Base-by-base conservation (phyloP, 1,140 invertebrate species). In the Drosophila tropicalis region DNA sequence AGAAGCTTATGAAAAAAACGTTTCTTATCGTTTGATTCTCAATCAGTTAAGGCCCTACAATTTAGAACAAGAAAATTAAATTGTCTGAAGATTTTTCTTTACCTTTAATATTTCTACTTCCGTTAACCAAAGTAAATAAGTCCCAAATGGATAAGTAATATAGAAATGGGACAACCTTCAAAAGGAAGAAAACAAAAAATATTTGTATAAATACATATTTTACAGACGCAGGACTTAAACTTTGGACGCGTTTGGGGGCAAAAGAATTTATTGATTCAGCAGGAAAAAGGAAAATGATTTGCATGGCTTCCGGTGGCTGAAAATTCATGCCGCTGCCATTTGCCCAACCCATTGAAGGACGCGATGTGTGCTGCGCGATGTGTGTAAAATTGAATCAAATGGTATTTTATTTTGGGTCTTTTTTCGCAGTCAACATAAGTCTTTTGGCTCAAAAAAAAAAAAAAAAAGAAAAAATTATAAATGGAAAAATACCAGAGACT, bases 341-440 rank as follows among this genome's bases (percentile, higher is more conserved):
- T 22, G 9, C 69, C 25, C 39, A 29, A 29, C 56, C 51, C 34
- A 3, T 4, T 15, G 41, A 56, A 67, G 17, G 39, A 44, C 58
- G 60, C 60, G 58, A 67, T 73, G 63, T 86, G 70, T 75, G 79
- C 22, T 22, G 22, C 58, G 64, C 60, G 58, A 67, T 73, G 63
- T 86, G 70, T 75, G 79, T 71, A 72, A 86, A 86, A 86, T 86
- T 87, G 79, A 87, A 86, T 87, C 71, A 86, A 86, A 87, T 79
- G 79, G 71, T 76, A 51, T 51, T 51, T 51, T 51, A 19, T 76
- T 81, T 76, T 55, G 62, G 60, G 67, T 62, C 57, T 22, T 10
- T 25, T 39, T 44, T 72, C 63, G 67, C 36, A 58, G 44, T 51
- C 44, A 51, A 12, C 44, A 51, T 51, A 51, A 51, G 44, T 51